Conservation (phyloP, 2,113 vertebrate genomes). For the Saccopteryx leptura region DNA sequence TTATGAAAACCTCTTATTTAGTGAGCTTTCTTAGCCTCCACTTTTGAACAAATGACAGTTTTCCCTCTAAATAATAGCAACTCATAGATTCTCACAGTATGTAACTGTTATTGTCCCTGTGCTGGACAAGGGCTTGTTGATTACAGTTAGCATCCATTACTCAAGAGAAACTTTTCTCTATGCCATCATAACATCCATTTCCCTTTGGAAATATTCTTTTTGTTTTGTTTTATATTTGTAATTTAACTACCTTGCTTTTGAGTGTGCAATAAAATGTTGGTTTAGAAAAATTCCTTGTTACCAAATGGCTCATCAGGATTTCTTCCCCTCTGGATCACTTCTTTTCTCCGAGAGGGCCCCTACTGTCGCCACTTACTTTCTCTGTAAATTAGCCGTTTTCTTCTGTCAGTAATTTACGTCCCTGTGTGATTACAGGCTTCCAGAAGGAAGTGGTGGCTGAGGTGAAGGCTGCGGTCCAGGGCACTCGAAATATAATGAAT, state of each 20-base stretch:
- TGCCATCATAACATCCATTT: background rate
- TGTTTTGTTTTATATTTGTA: conserved; percentile 36
- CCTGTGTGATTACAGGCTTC: background rate
- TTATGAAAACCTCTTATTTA: background rate
- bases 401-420: background rate
- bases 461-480: background rate
- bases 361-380: background rate
- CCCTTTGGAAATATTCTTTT: background rate
- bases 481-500: background rate
- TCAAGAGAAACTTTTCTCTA: background rate
- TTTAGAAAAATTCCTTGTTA: background rate
- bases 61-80: background rate
- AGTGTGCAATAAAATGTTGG: background rate
- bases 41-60: background rate
- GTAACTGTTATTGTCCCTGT: background rate
- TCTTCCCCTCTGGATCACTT: background rate
- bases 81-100: background rate
- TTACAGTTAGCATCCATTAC: background rate
- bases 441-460: background rate
- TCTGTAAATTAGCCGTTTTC: background rate
- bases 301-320: background rate
- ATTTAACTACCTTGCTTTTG: background rate
- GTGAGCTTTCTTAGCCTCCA: background rate
- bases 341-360: background rate
- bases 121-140: background rate